Percentiles rank a stretch among this genome's conserved stretches.
phyloP scores from a whole-genome alignment of 2,113 vertebrate genomes.

The Ondatra zibethicus region DNA sequence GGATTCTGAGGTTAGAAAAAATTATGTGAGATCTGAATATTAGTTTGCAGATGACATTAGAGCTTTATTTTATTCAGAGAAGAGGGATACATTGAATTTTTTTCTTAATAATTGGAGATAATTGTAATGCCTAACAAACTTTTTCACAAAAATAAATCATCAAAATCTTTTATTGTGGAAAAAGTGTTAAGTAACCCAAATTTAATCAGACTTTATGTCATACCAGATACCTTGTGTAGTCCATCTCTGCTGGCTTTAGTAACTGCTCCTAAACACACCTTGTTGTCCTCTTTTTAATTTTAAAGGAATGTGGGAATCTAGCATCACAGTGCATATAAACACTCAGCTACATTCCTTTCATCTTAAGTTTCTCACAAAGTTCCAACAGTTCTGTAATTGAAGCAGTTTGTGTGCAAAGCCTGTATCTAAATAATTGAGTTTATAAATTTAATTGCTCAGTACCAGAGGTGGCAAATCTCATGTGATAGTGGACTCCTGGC shows the following conservation, averaged over 20 bases:
- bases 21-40: constrained; percentile 75
- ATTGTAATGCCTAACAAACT: constrained; percentile 48
- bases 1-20: constrained; percentile 78
- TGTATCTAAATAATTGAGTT: constrained; percentile 64
- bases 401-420: constrained; percentile 74
- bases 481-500: constrained; percentile 82
- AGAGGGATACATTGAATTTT: constrained; percentile 61
- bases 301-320: constrained; percentile 66
- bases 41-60: constrained; percentile 78
- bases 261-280: neutral
- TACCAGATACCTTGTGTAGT: constrained; percentile 35
- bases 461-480: constrained; percentile 88
- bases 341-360: constrained; percentile 58
- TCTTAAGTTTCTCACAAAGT: constrained; percentile 33
- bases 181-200: constrained; percentile 40
- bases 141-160: constrained; percentile 70
- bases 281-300: constrained; percentile 44
- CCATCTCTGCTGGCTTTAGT: constrained; percentile 60
- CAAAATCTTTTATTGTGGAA: constrained; percentile 64
- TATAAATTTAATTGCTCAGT: constrained; percentile 78
- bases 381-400: constrained; percentile 68
- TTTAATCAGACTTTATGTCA: constrained; percentile 53
- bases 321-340: constrained; percentile 52
- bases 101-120: constrained; percentile 64
- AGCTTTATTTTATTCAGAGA: constrained; percentile 70